Base-by-base conservation (phyloP, 2,113 vertebrate genomes). In the Kobus ellipsiprymnus region DNA sequence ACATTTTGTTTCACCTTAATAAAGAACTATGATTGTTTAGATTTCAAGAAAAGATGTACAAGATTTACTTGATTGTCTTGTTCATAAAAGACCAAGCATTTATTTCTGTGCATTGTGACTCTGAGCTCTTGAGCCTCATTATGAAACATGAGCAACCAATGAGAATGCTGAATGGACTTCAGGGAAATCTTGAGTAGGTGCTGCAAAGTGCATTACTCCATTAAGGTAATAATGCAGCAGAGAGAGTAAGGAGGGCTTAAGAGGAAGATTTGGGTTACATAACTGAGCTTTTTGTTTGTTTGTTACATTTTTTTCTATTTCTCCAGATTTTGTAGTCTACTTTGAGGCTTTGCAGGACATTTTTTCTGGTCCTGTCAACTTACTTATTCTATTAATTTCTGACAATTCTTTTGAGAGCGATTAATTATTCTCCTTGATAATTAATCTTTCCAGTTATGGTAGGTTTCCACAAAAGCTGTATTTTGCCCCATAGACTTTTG, bases 341-440 rank as follows among this genome's bases (percentile, higher is more conserved):
- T 77, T 78, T 54, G 57, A 85, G 7, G 2, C 17, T 97, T 78
- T 80, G 44, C 3, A 90, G 50, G 82, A 27, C 9, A 74, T 27
- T 77, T 91, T 82, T 94, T 59, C n/a, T 78, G 8, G 2, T 86
- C 55, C 89, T 93, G 25, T 92, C 44, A 92, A 60, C 1, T 80
- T 80, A 85, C 2, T 57, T 89, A 60, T 87, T 95, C 44, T 92
- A 74, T 87, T 96, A 82, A 71, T 25, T 91, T 91, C 77, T 92
- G 62, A 96, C 5, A 80, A 62, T 67, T 95, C 7, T 59, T 93
- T 78, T 3, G 62, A 84, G 60, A 71, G 25, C 17, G 94, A 80
- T 92, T 84, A 95, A 90, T 93, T 95, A 87, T 85, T 21, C 11
- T 83, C 17, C 23, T 46, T 62, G 36, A 83, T 78, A 97, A 80